Conservation (phyloP, 1,140 invertebrate genomes). For the Coenobita brevimanus region DNA sequence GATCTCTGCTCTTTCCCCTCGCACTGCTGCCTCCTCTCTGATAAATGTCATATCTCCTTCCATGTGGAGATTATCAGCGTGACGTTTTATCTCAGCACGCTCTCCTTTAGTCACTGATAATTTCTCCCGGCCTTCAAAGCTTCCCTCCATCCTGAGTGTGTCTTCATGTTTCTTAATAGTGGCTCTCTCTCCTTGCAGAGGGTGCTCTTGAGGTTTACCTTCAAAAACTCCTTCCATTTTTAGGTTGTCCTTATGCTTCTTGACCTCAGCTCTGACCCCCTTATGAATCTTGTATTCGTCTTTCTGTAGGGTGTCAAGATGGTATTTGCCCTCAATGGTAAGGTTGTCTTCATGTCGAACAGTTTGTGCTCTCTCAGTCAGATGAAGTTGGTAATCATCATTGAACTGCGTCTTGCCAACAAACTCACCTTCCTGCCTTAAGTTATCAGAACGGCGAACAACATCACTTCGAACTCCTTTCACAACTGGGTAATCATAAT, state of each 20-base stretch:
- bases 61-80: constrained; percentile 73
- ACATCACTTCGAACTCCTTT: constrained; percentile 50
- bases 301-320: constrained; percentile 72
- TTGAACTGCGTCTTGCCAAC: constrained; percentile 38
- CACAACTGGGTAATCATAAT: constrained; percentile 40
- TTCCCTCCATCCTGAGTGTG: constrained; percentile 76
- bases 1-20: constrained; percentile 73
- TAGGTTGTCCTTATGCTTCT: constrained; percentile 74
- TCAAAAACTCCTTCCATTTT: constrained; percentile 72
- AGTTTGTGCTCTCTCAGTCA: constrained; percentile 46
- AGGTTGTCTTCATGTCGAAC: constrained; percentile 75
- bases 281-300: constrained; percentile 63
- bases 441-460: constrained; percentile 76
- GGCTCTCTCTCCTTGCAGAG: constrained; percentile 64
- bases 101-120: constrained; percentile 42
- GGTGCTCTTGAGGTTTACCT: constrained; percentile 61
- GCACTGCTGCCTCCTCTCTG: constrained; percentile 26
- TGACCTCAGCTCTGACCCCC: constrained; percentile 70
- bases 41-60: constrained; percentile 33
- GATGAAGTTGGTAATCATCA: constrained; percentile 54
- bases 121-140: constrained; percentile 30
- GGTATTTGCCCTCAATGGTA: constrained; percentile 78
- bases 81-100: constrained; percentile 72
- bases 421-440: constrained; percentile 78
- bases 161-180: constrained; percentile 75